A percentile compares a stretch with the other conserved stretches of the same genome.
These are phyloP conservation scores for Galaxea fascicularis DNA, from an alignment of 92 coral and sea anemone species.

Conservation along the genomic window DNA sequence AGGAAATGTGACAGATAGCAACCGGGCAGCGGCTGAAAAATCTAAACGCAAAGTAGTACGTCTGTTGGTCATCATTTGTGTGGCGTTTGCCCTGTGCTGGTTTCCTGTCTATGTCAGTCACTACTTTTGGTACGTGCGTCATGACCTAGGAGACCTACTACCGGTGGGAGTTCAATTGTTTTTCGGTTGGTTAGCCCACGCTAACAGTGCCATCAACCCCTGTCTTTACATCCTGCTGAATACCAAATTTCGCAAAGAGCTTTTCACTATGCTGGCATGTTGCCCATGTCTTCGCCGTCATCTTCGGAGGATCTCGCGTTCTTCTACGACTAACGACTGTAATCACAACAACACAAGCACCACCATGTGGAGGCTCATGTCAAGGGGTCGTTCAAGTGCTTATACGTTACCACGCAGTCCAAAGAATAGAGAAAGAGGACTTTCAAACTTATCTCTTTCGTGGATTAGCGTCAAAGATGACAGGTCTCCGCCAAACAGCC, in stretches of 20 bases:
- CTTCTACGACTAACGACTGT: neutral
- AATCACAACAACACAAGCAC: neutral
- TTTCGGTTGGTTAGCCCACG: conserved; percentile 47
- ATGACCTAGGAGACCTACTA: neutral
- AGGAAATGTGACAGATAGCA: conserved; percentile 33
- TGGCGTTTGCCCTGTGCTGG: conserved; percentile 60
- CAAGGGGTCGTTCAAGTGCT: conserved; percentile 20
- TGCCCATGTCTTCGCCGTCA: neutral
- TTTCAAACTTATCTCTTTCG: conserved; percentile 26
- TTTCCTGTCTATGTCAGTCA: conserved; percentile 52
- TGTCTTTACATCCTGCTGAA: conserved; percentile 53
- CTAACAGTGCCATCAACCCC: conserved; percentile 57
- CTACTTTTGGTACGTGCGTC: neutral
- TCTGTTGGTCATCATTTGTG: conserved; percentile 40
- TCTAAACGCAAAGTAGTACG: conserved; percentile 50
- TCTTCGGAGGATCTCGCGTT: no score
- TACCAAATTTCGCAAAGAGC: conserved; percentile 37
- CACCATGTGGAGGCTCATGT: neutral
- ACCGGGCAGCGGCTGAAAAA: conserved; percentile 34
- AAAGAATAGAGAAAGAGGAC: neutral
- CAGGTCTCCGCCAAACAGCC: neutral
- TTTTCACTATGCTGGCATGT: neutral
- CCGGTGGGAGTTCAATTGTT: conserved; percentile 2
- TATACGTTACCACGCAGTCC: conserved; percentile 39
- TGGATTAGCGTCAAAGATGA: conserved; percentile 25